A percentile compares a stretch with the other conserved stretches of the same genome.
phyloP scores from a whole-genome alignment of 2,113 vertebrate genomes.

The Brachypodius melanocephalos region DNA sequence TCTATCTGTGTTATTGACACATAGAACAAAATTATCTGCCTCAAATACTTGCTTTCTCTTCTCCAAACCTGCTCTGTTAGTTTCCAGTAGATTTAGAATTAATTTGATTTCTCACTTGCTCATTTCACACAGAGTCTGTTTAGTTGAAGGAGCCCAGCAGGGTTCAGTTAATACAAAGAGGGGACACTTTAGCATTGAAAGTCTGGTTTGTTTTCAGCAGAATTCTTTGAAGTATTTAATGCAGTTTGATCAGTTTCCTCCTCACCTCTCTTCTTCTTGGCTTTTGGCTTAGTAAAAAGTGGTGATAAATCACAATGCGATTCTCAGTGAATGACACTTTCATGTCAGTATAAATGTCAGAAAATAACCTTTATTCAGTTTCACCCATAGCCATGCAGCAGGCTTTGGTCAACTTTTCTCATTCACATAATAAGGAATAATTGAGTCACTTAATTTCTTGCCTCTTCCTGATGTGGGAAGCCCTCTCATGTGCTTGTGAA shows the following conservation, averaged over 20 bases:
- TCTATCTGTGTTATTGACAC: neutral
- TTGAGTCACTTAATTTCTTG: neutral
- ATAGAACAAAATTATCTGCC: neutral
- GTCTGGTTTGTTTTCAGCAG: neutral
- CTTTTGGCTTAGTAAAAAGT: neutral
- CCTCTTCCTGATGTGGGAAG: neutral
- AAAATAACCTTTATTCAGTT: neutral
- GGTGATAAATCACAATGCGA: neutral
- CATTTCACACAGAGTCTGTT: neutral
- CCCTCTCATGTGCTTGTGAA: neutral
- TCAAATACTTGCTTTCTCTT: neutral
- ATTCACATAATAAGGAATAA: neutral
- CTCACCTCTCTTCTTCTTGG: neutral
- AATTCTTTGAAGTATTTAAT: neutral
- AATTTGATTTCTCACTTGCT: neutral
- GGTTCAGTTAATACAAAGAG: neutral
- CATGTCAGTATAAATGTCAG: neutral
- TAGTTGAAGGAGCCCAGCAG: neutral
- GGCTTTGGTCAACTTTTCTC: neutral
- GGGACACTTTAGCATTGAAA: neutral
- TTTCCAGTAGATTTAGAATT: neutral
- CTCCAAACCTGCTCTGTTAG: neutral
- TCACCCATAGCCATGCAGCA: neutral
- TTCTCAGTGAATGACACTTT: neutral
- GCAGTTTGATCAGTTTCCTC: neutral